Evolutionary conservation across 1,140 invertebrate species (phyloP), one percentile per base, ranked within the genome.

Genomic region (Penaeus japonicus): DNA sequence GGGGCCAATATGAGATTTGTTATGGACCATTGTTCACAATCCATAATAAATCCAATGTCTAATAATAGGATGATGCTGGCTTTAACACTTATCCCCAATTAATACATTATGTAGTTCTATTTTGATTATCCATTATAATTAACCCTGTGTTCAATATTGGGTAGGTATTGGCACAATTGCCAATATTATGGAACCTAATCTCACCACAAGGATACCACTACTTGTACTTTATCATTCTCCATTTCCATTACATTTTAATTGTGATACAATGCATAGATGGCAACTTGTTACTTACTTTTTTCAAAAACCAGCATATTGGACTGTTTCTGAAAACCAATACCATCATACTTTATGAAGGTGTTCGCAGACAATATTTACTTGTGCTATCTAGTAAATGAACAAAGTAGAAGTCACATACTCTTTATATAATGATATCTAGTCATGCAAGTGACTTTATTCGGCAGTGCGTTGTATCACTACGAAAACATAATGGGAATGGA

Each of bases 351-450:
- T 32, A 79, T 79, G 77, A 79, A 17, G 77, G 77, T 79, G 77
- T 10, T 79, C 27, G 77, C 10, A 79, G 47, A 32, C 27, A 79
- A 39, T 12, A 79, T 35, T 35, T 4, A 39, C 77, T 79, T 27
- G 77, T 79, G 77, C 47, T 17, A 35, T n/a, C n/a, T n/a, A n/a
- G 77, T 79, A 79, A 79, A 79, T 79, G n/a, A 79, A 79, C 77
- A 79, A 10, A 79, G 10, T 79, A 79, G 47, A 79, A 79, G 77
- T 32, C 22, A 4, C 27, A 79, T 32, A 17, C 47, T 79, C 47
- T 79, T 79, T 39, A 17, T n/a, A 22, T 79, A 79, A 79, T 79
- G 77, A 79, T 79, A 39, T 39, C 77, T 39, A 79, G 27, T 35
- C 10, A 79, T 32, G 77, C 24, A 10, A 79, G 10, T 79, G 47